Evolutionary conservation across 2,888 invertebrate genomes (phyloP), one percentile per base, ranked within the genome.

Genomic region (Dione juno): DNA sequence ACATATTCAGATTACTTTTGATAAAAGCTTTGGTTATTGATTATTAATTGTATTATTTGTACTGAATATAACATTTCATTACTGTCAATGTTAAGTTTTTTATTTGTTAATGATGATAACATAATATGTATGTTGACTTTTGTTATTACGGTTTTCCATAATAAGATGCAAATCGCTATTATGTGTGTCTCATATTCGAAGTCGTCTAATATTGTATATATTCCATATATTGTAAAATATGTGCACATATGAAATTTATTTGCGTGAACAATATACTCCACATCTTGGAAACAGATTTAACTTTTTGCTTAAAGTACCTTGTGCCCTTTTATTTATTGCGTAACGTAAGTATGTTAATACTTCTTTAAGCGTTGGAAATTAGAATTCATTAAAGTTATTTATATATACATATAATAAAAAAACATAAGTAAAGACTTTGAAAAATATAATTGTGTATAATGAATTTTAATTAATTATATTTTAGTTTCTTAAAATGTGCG

Each of bases 81-180:
- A 41, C 11, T 2, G 2, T 28, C 28, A 28, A 28, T 28, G 5
- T 8, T 41, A 41, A 48, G 48, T 19, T 48, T 54, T 35, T 54
- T 52, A 52, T 19, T 37, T 35, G 69, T 69, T 67, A 67, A 68
- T 58, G 75, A 41, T 41, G 54, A 37, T 14, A 58, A 11, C 35
- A 13, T 14, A 28, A 66, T 66, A 69, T 76, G 21, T 21, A 11
- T 28, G 28, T 28, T 28, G 28, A n/a, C 2, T 16, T 76, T 66
- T 70, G 73, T 69, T 63, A 70, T 67, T 74, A 80, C 79, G 76
- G 79, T 77, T 81, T 77, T 81, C 58, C 71, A 77, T 76, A 77
- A 79, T 71, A 77, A 75, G 74, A 71, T 76, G 75, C 78, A 73
- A 75, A 73, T 76, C 61, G 73, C 75, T 76, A 73, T 67, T 75